phyloP scores from a whole-genome alignment of 35 echinoderm and acorn worm species.

The Eucidaris tribuloides region DNA sequence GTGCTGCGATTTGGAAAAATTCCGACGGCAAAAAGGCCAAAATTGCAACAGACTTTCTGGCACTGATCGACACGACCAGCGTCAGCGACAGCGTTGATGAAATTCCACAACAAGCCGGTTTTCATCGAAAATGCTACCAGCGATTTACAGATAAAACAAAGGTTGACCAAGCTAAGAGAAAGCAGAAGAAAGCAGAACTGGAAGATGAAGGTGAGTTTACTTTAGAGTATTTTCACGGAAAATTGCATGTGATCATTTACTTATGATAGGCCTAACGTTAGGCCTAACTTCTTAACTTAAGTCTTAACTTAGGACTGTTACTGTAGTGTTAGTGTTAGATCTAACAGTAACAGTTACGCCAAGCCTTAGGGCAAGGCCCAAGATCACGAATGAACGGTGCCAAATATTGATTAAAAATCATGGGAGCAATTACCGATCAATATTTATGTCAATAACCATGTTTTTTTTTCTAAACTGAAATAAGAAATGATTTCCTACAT shows the following conservation, averaged over 20 bases:
- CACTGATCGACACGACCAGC: slow-evolving; percentile 14
- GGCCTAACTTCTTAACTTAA: too few relatives aligned
- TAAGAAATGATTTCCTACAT: too few relatives aligned
- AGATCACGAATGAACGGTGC: too few relatives aligned
- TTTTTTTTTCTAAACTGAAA: too few relatives aligned
- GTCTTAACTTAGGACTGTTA: too few relatives aligned
- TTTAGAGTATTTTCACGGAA: slow-evolving; percentile 32
- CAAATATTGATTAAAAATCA: too few relatives aligned
- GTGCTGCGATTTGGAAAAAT: slow-evolving; percentile 39
- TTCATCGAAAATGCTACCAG: slow-evolving; percentile 60
- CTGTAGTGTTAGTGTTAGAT: too few relatives aligned
- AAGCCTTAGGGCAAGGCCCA: too few relatives aligned
- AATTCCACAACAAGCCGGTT: slow-evolving; percentile 41
- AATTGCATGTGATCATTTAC: slow-evolving; percentile 42
- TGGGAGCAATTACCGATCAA: too few relatives aligned
- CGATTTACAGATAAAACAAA: slow-evolving; percentile 35
- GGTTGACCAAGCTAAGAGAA: slow-evolving; percentile 26
- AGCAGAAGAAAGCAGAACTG: slow-evolving; percentile 23
- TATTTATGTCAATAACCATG: too few relatives aligned
- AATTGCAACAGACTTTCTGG: slow-evolving; percentile 43
- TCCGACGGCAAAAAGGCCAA: slow-evolving; percentile 29
- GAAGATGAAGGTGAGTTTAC: slow-evolving; percentile 44
- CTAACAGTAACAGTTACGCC: too few relatives aligned
- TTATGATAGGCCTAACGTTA: slow-evolving; percentile 15
- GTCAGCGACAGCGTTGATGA: slow-evolving; percentile 4